These are phyloP conservation scores for Bradypodion ventrale DNA, from an alignment of 2,797 vertebrate genomes.

Conservation along the genomic window DNA sequence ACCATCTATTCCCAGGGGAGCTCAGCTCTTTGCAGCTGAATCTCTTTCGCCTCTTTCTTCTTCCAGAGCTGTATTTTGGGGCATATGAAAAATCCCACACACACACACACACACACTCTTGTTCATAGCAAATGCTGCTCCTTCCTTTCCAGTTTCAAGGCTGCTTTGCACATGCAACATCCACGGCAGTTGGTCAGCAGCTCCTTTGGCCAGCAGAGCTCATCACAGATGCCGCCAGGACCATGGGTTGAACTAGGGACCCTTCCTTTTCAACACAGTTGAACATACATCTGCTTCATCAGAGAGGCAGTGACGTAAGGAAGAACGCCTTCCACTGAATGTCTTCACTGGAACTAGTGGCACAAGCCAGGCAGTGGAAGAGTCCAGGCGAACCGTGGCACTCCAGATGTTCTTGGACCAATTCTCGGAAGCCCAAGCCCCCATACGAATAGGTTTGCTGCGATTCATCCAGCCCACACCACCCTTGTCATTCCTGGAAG, in stretches of 20 bases:
- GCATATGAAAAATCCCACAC: neutral
- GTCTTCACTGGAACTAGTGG: neutral
- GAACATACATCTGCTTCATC: neutral
- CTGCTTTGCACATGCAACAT: fast-evolving
- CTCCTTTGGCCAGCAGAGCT: fast-evolving
- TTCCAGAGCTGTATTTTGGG: neutral
- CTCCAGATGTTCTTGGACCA: no score
- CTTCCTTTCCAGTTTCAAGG: neutral
- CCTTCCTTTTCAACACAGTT: neutral
- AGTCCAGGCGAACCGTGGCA: no score
- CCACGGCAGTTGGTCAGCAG: no score
- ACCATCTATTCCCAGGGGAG: neutral
- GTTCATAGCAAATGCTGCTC: neutral
- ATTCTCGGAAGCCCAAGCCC: no score
- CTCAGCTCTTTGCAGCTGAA: neutral
- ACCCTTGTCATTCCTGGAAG: no score
- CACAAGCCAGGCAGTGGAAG: neutral
- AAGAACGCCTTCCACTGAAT: neutral
- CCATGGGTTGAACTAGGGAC: neutral
- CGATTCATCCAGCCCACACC: no score
- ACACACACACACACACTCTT: no score
- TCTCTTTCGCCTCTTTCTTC: neutral
- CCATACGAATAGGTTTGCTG: no score
- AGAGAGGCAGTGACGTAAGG: no score
- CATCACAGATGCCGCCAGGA: fast-evolving